phyloP scores from a whole-genome alignment of 2,113 vertebrate genomes.

The Pseudopipra pipra region DNA sequence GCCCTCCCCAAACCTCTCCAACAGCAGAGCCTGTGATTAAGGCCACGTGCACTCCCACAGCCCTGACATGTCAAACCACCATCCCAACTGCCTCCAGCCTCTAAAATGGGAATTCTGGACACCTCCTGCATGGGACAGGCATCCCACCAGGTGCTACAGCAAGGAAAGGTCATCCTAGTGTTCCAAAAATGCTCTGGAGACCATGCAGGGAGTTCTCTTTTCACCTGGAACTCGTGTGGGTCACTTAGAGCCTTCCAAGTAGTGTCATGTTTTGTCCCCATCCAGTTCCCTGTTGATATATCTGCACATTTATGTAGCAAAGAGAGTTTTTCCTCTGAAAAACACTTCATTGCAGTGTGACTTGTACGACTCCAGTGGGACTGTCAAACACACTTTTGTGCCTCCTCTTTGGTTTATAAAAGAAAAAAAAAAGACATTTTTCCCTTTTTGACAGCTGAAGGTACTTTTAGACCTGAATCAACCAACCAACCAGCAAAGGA shows the following conservation, averaged over 20 bases:
- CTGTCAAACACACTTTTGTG: not conserved
- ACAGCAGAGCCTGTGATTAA: not conserved
- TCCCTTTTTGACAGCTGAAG: constrained; percentile 30
- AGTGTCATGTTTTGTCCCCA: not conserved
- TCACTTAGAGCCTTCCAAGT: not conserved
- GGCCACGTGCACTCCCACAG: not conserved
- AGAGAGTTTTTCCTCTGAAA: not conserved
- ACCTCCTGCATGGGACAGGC: not conserved
- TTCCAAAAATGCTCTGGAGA: not conserved
- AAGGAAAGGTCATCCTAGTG: not conserved
- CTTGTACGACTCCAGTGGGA: not conserved
- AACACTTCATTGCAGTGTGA: not conserved
- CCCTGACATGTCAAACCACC: not conserved
- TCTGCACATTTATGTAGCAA: not conserved
- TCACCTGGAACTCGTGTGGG: not conserved
- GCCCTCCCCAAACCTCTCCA: not conserved
- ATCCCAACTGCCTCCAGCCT: not conserved
- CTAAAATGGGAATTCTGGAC: accelerated
- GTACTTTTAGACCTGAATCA: not conserved
- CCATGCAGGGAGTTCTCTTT: not conserved
- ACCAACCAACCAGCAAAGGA: constrained; percentile 19
- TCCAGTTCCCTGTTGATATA: not conserved
- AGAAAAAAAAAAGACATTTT: not conserved
- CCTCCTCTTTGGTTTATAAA: constrained; percentile 49
- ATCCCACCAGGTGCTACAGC: not conserved